A percentile compares a stretch with the other conserved stretches of the same genome.
phyloP scores from a whole-genome alignment of 2,888 invertebrate genomes.

The Tachina lurida region DNA sequence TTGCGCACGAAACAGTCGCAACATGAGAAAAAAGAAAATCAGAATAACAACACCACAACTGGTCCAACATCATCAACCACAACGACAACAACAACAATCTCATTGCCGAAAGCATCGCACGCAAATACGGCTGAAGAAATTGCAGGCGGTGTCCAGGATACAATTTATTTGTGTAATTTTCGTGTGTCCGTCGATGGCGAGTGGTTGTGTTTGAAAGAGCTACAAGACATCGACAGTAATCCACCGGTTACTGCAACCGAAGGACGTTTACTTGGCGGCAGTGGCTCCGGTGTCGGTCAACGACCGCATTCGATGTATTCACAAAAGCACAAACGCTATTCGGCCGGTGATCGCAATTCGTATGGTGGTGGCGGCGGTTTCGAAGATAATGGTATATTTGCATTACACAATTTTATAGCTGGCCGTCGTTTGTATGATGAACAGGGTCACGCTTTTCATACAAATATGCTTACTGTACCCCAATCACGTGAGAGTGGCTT shows the following conservation, averaged over 20 bases:
- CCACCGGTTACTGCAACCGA: slow-evolving; percentile 65
- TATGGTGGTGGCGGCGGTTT: slow-evolving; percentile 73
- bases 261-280: slow-evolving; percentile 69
- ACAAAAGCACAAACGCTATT: slow-evolving; percentile 77
- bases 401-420: slow-evolving; percentile 81
- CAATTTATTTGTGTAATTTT: slow-evolving; percentile 98
- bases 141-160: slow-evolving; percentile 92
- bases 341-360: slow-evolving; percentile 72
- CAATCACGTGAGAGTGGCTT: slow-evolving; percentile 79
- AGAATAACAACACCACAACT: slow-evolving; percentile 70
- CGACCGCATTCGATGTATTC: slow-evolving; percentile 72
- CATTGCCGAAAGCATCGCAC: slow-evolving; percentile 83
- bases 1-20: slow-evolving; percentile 66
- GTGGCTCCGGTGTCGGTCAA: slow-evolving; percentile 49
- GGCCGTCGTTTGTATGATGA: slow-evolving; percentile 79
- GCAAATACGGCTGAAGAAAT: slow-evolving; percentile 82
- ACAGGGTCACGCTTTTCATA: slow-evolving; percentile 71
- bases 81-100: slow-evolving; percentile 79
- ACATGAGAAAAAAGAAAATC: slow-evolving; percentile 72
- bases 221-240: slow-evolving; percentile 91
- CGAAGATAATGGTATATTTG: slow-evolving; percentile 81
- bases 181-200: slow-evolving; percentile 98
- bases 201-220: slow-evolving; percentile 96
- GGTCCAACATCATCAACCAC: slow-evolving; percentile 24
- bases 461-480: slow-evolving; percentile 73